A percentile compares a stretch with the other conserved stretches of the same genome.
These are phyloP conservation scores for Meandrina meandrites DNA, from an alignment of 92 coral and sea anemone genomes.

Conservation along the genomic window DNA sequence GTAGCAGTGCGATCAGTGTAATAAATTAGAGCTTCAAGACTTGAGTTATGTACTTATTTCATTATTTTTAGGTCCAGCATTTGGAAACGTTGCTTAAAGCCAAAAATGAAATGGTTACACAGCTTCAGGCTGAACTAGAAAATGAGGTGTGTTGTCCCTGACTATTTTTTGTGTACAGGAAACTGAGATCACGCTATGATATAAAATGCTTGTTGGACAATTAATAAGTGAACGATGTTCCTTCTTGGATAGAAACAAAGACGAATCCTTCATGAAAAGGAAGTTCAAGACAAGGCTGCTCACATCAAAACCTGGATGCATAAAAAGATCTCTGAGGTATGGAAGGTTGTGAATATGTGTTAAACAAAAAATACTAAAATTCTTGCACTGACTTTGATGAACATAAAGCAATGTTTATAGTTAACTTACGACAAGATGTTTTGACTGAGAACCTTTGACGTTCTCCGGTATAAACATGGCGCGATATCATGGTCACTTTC, in stretches of 20 bases:
- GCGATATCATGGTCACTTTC: no score
- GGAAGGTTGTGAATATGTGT: neutral
- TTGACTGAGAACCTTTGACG: no score
- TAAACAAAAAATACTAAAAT: no score
- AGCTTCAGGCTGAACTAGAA: conserved; percentile 68
- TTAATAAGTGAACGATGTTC: neutral
- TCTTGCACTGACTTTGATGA: no score
- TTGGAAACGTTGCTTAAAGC: conserved; percentile 54
- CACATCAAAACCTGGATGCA: conserved; percentile 91
- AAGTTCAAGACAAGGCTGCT: conserved; percentile 85
- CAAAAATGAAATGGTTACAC: conserved; percentile 73
- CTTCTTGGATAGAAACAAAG: conserved; percentile 47
- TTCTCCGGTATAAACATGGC: no score
- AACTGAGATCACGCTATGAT: neutral
- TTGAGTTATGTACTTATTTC: neutral
- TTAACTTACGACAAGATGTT: no score
- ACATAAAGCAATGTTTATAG: no score
- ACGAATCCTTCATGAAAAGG: conserved; percentile 65
- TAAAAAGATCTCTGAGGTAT: conserved; percentile 80
- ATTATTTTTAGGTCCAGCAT: conserved; percentile 49
- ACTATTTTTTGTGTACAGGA: neutral
- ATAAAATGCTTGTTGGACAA: neutral
- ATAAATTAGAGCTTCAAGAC: neutral
- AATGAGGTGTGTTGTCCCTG: conserved; percentile 61
- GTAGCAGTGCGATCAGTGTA: neutral